Conservation (phyloP, 2,113 vertebrate genomes). For the Paradoxurus hermaphroditus region DNA sequence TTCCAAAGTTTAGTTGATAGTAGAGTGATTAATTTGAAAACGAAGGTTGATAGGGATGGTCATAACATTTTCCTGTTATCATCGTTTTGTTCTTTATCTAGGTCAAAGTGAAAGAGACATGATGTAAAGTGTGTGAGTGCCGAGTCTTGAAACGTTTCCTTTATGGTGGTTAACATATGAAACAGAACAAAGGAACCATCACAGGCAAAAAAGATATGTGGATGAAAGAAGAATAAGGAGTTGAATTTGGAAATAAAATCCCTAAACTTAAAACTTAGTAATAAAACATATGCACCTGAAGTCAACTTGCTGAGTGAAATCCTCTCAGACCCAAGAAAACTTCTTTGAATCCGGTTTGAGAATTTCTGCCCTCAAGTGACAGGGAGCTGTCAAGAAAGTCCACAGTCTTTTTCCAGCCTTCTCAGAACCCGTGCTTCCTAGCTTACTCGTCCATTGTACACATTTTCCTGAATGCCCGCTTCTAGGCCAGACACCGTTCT, state of each 20-base stretch:
- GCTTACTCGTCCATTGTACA: neutral
- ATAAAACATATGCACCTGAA: neutral
- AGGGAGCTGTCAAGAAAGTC: neutral
- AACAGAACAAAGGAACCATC: neutral
- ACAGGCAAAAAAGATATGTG: neutral
- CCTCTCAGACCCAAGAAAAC: neutral
- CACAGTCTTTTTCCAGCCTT: neutral
- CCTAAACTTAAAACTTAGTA: neutral
- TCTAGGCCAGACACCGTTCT: neutral
- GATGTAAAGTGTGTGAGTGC: neutral
- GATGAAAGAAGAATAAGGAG: neutral
- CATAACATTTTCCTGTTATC: neutral
- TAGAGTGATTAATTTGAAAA: neutral
- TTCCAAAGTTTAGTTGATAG: conserved; percentile 22
- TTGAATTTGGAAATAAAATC: neutral
- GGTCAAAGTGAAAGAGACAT: neutral
- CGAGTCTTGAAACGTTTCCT: neutral
- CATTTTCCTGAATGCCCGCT: neutral
- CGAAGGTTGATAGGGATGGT: neutral
- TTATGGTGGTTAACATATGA: neutral
- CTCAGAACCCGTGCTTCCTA: neutral
- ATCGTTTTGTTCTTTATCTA: neutral
- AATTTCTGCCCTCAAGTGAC: neutral
- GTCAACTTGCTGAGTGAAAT: conserved; percentile 3
- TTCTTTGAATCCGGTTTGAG: neutral